Conservation (phyloP, 1,140 invertebrate species). For the Helicoverpa zea region DNA sequence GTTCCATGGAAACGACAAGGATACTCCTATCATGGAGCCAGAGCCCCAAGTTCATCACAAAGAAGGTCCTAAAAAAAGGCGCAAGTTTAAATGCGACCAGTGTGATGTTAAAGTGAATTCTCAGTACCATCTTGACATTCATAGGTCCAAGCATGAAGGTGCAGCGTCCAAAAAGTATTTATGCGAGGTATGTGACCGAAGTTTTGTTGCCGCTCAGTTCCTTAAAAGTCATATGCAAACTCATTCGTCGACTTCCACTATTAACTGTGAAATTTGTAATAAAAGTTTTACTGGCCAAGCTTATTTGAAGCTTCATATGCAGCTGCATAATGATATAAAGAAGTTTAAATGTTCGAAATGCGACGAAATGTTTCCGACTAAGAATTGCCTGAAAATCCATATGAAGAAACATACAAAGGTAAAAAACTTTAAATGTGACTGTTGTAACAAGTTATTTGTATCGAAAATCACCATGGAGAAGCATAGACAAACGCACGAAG, state of each 20-base stretch:
- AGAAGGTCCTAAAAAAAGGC: slow-evolving; percentile 76
- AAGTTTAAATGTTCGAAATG: slow-evolving; percentile 90
- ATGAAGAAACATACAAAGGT: slow-evolving; percentile 86
- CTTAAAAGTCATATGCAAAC: slow-evolving; percentile 83
- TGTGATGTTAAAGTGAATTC: slow-evolving; percentile 84
- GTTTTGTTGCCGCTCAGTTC: slow-evolving; percentile 80
- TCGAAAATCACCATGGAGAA: slow-evolving; percentile 86
- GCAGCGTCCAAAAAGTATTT: slow-evolving; percentile 78
- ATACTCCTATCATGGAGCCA: slow-evolving; percentile 68
- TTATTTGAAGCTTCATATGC: slow-evolving; percentile 88
- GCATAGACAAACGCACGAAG: slow-evolving; percentile 79
- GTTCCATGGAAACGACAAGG: slow-evolving; percentile 81
- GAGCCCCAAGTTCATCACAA: slow-evolving; percentile 62
- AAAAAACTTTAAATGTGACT: slow-evolving; percentile 85
- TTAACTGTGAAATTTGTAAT: slow-evolving; percentile 88
- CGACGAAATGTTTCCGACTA: slow-evolving; percentile 89
- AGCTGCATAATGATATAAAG: slow-evolving; percentile 89
- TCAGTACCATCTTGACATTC: slow-evolving; percentile 82
- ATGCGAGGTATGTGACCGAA: slow-evolving; percentile 80
- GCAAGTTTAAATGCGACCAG: slow-evolving; percentile 82
- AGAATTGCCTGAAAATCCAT: slow-evolving; percentile 88
- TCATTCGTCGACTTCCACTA: slow-evolving; percentile 77
- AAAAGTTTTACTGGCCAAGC: slow-evolving; percentile 89
- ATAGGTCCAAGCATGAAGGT: slow-evolving; percentile 81
- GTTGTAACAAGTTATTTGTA: slow-evolving; percentile 85